A percentile compares a stretch with the other conserved stretches of the same genome.
phyloP scores from a whole-genome alignment of 1,140 invertebrate species.

The Gryllus bimaculatus region DNA sequence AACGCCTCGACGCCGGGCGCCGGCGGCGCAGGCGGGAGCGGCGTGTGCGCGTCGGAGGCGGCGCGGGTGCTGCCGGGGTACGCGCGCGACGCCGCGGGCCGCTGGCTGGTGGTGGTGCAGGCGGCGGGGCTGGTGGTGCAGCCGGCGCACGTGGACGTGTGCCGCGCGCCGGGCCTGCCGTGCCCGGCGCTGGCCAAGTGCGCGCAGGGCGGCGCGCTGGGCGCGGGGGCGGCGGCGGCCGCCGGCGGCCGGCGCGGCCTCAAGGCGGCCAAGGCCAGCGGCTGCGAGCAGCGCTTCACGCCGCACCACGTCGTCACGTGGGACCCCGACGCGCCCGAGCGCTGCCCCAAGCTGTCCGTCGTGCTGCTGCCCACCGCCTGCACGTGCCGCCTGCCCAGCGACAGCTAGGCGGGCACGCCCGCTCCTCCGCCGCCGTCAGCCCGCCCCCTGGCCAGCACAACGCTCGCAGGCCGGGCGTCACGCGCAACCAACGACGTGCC shows the following conservation, averaged over 20 bases:
- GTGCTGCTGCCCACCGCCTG: conserved; percentile 22
- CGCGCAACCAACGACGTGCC: too few species aligned
- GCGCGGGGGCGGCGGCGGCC: not conserved
- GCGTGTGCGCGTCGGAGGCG: conserved; percentile 17
- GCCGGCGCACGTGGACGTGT: conserved; percentile 19
- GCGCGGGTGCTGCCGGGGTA: conserved; percentile 21
- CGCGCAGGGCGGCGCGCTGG: not conserved
- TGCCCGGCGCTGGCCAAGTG: conserved; percentile 19
- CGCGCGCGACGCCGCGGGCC: conserved; percentile 17
- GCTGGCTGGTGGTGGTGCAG: conserved; percentile 21
- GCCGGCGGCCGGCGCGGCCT: not conserved
- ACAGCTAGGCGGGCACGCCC: not conserved
- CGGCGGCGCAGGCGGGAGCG: not conserved
- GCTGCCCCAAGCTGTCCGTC: conserved; percentile 20
- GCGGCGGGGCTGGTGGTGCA: conserved; percentile 17
- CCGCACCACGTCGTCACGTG: conserved; percentile 20
- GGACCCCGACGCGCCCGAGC: conserved; percentile 23
- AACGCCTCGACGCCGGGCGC: not conserved
- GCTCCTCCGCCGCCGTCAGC: too few species aligned
- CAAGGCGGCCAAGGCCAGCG: conserved; percentile 10
- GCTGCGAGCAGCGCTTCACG: conserved; percentile 19
- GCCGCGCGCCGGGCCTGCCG: conserved; percentile 6
- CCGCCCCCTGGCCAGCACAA: too few species aligned
- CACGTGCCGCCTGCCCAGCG: conserved; percentile 17
- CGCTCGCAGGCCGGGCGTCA: too few species aligned